Evolutionary conservation across 2,888 invertebrate species (phyloP).

Genomic region (Cephus pygmeus): DNA sequence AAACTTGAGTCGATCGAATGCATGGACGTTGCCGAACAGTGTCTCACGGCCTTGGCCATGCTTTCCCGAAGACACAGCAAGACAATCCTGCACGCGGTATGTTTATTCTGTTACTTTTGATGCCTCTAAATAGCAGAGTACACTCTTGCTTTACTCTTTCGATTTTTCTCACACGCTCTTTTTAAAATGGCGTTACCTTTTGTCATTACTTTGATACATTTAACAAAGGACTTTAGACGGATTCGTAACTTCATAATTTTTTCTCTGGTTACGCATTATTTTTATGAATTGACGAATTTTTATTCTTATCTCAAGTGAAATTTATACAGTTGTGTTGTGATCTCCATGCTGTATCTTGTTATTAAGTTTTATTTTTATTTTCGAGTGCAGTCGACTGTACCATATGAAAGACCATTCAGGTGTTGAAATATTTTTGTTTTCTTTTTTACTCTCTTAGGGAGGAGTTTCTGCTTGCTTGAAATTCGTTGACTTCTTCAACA

Average conservation of each 20-base stretch:
- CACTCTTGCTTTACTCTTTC: not conserved
- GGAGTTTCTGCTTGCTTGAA: conserved; percentile 97
- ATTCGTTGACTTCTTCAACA: conserved; percentile 98
- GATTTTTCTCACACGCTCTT: not conserved
- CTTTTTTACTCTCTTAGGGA: conserved; percentile 71
- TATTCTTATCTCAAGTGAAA: not conserved
- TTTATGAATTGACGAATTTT: not conserved
- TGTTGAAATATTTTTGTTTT: conserved; percentile 9
- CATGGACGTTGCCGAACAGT: conserved; percentile 99
- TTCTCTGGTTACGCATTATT: not conserved
- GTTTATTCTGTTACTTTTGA: conserved; percentile 41
- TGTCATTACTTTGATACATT: not conserved
- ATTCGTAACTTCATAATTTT: not conserved
- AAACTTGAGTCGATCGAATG: conserved; percentile 98
- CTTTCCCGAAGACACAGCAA: conserved; percentile 96
- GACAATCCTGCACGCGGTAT: conserved; percentile 91
- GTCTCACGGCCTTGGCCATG: conserved; percentile 96
- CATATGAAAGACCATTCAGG: not conserved
- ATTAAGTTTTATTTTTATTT: not conserved
- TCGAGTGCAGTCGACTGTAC: not conserved
- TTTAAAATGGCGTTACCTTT: not conserved
- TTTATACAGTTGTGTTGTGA: not conserved
- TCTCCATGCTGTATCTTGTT: not conserved
- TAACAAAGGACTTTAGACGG: not conserved
- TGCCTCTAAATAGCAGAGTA: not conserved